These are phyloP conservation scores for Hippocampus guttulatus DNA, from an alignment of 2,113 vertebrate species.

Conservation along the genomic window DNA sequence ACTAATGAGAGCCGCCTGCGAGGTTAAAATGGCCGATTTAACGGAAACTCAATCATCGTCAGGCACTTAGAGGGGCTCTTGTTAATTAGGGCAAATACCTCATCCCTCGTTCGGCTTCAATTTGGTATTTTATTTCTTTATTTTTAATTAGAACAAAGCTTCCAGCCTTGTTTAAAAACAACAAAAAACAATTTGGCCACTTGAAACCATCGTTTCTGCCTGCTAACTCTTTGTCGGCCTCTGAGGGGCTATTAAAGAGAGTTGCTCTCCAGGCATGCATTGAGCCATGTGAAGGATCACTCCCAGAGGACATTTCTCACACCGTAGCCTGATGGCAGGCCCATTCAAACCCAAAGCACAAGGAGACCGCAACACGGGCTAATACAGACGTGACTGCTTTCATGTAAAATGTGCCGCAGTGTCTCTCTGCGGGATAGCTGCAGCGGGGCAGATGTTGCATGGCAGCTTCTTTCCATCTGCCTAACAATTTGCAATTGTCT, in stretches of 20 bases:
- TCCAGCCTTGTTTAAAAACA: constrained; percentile 21
- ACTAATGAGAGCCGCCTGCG: constrained; percentile 16
- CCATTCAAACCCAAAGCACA: constrained; percentile 29
- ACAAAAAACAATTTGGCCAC: constrained; percentile 8
- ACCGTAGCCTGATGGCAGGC: constrained; percentile 12
- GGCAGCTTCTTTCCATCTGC: constrained; percentile 62
- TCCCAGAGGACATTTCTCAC: constrained; percentile 43
- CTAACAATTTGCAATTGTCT: constrained; percentile 12
- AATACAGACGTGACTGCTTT: constrained; percentile 12
- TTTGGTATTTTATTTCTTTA: constrained; percentile 11
- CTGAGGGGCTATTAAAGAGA: constrained; percentile 27
- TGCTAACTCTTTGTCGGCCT: constrained; percentile 21
- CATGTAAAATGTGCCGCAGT: constrained; percentile 20
- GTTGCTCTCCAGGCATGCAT: constrained; percentile 33
- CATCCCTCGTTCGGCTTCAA: constrained; percentile 12
- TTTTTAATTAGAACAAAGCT: constrained; percentile 14
- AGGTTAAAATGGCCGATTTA: constrained; percentile 16
- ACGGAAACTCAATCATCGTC: constrained; percentile 24
- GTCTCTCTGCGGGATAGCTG: constrained; percentile 5
- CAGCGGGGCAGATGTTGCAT: constrained; percentile 41
- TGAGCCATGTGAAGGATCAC: constrained; percentile 44
- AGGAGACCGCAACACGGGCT: constrained; percentile 9
- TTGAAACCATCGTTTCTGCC: constrained; percentile 20
- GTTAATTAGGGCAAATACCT: not conserved
- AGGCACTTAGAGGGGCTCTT: constrained; percentile 3